Conservation (phyloP, 2,888 invertebrate species). For the Microplitis deprimator region DNA sequence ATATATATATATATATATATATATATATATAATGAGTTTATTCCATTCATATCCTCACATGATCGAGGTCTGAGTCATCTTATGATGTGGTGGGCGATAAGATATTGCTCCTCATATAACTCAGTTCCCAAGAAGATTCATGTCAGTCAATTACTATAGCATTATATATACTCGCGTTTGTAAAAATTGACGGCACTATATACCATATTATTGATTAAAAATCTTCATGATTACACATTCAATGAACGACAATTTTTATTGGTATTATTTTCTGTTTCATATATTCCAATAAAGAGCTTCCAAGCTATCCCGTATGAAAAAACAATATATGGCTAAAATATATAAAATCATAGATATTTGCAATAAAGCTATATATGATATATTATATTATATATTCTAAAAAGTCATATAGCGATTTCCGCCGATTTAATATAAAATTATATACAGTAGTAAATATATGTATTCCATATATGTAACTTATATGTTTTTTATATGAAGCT, state of each 20-base stretch:
- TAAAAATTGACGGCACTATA: background rate
- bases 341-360: no score
- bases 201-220: background rate
- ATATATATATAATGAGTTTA: background rate
- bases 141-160: constrained; percentile 3
- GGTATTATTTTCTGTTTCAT: no score
- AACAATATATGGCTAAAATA: no score
- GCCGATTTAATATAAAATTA: no score
- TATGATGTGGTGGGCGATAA: constrained; percentile 4
- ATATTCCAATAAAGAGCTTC: no score
- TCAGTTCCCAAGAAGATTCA: constrained; percentile 8
- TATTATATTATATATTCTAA: no score
- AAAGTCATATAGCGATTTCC: no score
- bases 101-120: constrained; percentile 7
- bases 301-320: no score
- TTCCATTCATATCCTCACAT: constrained; percentile 6
- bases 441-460: no score
- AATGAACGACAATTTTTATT: background rate
- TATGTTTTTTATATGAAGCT: no score
- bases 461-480: no score
- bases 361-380: no score
- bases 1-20: background rate
- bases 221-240: background rate
- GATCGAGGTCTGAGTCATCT: constrained; percentile 11
- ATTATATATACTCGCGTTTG: background rate